phyloP scores from a whole-genome alignment of 2,888 invertebrate genomes.

The Psylliodes chrysocephalus region DNA sequence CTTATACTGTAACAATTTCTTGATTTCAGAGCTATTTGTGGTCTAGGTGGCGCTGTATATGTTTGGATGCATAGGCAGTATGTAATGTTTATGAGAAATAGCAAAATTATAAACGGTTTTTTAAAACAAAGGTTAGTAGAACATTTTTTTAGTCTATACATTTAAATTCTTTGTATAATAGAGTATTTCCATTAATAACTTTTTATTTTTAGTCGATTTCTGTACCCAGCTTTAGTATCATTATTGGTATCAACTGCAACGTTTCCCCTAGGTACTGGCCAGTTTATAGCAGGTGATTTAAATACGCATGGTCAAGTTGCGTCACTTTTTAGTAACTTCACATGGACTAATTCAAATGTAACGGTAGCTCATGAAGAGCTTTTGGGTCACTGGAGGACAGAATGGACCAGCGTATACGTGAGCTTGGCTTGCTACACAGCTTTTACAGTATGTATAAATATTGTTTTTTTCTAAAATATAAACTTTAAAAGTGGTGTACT shows the following conservation, averaged over 20 bases:
- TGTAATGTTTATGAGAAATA: slow-evolving; percentile 92
- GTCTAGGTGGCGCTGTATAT: slow-evolving; percentile 88
- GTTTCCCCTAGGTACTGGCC: slow-evolving; percentile 92
- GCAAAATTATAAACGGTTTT: slow-evolving; percentile 88
- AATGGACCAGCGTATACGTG: slow-evolving; percentile 82
- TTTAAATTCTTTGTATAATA: neutral
- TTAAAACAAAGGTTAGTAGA: slow-evolving; percentile 92
- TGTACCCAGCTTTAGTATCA: slow-evolving; percentile 93
- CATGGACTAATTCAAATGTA: slow-evolving; percentile 86
- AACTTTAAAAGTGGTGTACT: too few relatives aligned
- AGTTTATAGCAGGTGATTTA: slow-evolving; percentile 82
- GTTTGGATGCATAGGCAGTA: slow-evolving; percentile 91
- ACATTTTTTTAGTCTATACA: too few relatives aligned
- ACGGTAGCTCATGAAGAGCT: slow-evolving; percentile 86
- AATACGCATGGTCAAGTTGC: slow-evolving; percentile 70
- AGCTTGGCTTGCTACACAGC: slow-evolving; percentile 85
- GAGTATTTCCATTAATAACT: neutral
- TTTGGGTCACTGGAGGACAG: slow-evolving; percentile 88
- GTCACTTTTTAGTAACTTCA: slow-evolving; percentile 92
- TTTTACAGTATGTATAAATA: slow-evolving; percentile 76
- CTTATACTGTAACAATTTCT: too few relatives aligned
- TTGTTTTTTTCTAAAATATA: too few relatives aligned
- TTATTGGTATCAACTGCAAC: slow-evolving; percentile 85
- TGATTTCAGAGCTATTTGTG: slow-evolving; percentile 78
- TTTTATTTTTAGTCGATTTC: slow-evolving; percentile 72